phyloP scores from a whole-genome alignment of 2,888 invertebrate species.

The Clivina fossor region DNA sequence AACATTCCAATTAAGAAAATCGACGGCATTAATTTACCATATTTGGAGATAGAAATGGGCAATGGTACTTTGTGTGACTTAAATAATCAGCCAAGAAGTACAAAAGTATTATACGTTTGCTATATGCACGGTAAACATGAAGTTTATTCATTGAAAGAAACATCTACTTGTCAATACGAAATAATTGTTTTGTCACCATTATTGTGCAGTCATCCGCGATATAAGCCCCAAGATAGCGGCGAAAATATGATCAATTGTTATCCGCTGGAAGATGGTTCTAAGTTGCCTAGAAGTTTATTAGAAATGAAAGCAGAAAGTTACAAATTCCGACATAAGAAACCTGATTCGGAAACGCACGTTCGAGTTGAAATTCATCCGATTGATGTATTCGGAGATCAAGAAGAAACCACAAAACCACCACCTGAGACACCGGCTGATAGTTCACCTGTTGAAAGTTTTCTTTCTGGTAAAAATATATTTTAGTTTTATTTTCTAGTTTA shows the following conservation, averaged over 20 bases:
- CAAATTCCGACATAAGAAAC: slow-evolving; percentile 57
- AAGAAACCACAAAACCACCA: slow-evolving; percentile 43
- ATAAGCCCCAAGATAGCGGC: slow-evolving; percentile 74
- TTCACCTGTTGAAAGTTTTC: slow-evolving; percentile 75
- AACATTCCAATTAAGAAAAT: slow-evolving; percentile 68
- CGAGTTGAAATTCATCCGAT: slow-evolving; percentile 69
- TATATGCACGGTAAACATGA: slow-evolving; percentile 87
- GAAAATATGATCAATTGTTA: slow-evolving; percentile 77
- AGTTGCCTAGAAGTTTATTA: slow-evolving; percentile 71
- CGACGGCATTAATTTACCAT: slow-evolving; percentile 86
- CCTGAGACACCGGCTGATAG: slow-evolving; percentile 58
- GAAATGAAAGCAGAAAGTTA: slow-evolving; percentile 73
- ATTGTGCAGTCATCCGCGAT: slow-evolving; percentile 88
- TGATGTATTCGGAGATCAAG: slow-evolving; percentile 53
- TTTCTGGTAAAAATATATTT: slow-evolving; percentile 66
- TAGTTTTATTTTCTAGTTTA: too few species aligned
- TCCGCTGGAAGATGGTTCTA: slow-evolving; percentile 66
- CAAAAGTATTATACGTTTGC: slow-evolving; percentile 86
- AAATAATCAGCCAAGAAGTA: slow-evolving; percentile 78
- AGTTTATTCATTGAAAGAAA: slow-evolving; percentile 90
- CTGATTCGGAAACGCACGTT: slow-evolving; percentile 64
- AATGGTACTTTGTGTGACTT: slow-evolving; percentile 93
- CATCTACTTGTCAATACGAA: slow-evolving; percentile 93
- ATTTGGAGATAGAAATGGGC: slow-evolving; percentile 81
- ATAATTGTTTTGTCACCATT: slow-evolving; percentile 83